Evolutionary conservation across 2,113 vertebrate species (phyloP).

Genomic region (Eulemur macaco): DNA sequence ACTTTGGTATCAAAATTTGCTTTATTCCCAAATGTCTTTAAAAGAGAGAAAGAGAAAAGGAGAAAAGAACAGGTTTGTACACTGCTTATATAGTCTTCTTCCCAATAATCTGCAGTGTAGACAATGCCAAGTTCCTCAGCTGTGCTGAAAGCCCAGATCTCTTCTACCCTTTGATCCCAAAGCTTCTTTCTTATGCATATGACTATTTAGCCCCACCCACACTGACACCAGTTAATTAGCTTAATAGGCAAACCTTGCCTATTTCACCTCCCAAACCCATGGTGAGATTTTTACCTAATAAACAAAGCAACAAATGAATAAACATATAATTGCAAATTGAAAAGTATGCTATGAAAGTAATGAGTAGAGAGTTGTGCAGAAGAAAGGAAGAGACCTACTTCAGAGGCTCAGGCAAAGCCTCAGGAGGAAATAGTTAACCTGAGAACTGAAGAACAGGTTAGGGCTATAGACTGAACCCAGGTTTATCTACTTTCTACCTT

Average conservation of each 20-base stretch:
- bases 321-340: neutral
- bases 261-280: neutral
- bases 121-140: neutral
- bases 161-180: neutral
- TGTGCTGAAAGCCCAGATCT: neutral
- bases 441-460: neutral
- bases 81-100: neutral
- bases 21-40: neutral
- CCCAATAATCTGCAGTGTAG: neutral
- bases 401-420: neutral
- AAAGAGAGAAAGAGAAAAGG: neutral
- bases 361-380: neutral
- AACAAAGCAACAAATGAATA: slow-evolving; percentile 19
- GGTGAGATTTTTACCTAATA: neutral
- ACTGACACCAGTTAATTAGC: neutral
- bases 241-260: neutral
- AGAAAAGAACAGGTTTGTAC: neutral
- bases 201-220: neutral
- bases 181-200: neutral
- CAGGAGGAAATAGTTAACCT: neutral
- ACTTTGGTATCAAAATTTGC: neutral
- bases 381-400: neutral
- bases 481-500: neutral
- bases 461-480: neutral
- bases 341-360: neutral